Conservation (phyloP, 2,797 vertebrate genomes). For the Gymnoscopelus braueri region DNA sequence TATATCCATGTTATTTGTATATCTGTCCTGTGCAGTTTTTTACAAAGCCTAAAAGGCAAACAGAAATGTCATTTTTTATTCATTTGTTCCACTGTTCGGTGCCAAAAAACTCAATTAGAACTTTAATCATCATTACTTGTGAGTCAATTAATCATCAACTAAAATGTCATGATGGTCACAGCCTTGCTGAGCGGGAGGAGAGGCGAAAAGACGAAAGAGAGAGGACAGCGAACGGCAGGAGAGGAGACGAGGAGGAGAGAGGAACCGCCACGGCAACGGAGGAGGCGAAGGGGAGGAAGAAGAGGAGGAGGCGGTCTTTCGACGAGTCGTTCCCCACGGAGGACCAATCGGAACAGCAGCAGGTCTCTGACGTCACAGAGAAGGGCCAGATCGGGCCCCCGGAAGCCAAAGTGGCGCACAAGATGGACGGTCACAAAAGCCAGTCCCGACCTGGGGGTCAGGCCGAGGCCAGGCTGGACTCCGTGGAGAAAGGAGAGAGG, state of each 20-base stretch:
- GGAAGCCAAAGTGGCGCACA: slow-evolving; percentile 80
- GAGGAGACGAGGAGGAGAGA: slow-evolving; percentile 79
- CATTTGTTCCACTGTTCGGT: no score
- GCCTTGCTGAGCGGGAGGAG: slow-evolving; percentile 73
- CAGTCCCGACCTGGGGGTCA: slow-evolving; percentile 69
- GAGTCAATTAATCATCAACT: no score
- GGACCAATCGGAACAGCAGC: slow-evolving; percentile 81
- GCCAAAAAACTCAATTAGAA: no score
- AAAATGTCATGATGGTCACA: no score
- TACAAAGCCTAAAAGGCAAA: no score
- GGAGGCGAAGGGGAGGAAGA: slow-evolving; percentile 81
- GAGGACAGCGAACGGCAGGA: slow-evolving; percentile 51
- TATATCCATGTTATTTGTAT: no score
- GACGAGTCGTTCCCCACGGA: slow-evolving; percentile 86
- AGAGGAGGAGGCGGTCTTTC: slow-evolving; percentile 81
- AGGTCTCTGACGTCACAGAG: slow-evolving; percentile 75
- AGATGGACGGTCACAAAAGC: slow-evolving; percentile 75
- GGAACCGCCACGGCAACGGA: slow-evolving; percentile 73
- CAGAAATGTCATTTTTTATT: no score
- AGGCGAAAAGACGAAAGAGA: slow-evolving; percentile 72
- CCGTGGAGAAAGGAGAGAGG: slow-evolving; percentile 58
- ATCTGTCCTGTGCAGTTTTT: no score
- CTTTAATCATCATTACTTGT: no score
- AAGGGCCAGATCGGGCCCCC: slow-evolving; percentile 69
- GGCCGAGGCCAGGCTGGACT: slow-evolving; percentile 42